phyloP scores from a whole-genome alignment of 2,888 invertebrate genomes.

The Nemurella pictetii region DNA sequence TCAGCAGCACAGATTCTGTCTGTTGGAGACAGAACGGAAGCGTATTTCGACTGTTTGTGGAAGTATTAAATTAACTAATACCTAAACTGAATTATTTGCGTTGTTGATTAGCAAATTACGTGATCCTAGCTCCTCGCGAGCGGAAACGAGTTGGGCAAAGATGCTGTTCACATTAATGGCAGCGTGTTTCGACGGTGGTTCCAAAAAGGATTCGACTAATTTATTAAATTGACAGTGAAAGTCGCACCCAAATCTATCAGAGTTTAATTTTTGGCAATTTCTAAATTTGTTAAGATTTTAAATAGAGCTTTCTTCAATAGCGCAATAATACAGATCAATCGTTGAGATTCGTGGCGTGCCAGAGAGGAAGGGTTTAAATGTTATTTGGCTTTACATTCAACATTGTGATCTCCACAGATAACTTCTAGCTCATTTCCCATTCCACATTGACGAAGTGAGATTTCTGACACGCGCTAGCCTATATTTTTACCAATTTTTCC shows the following conservation, averaged over 20 bases:
- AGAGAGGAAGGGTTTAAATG: too few relatives aligned
- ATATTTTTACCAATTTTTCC: too few relatives aligned
- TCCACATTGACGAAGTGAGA: too few relatives aligned
- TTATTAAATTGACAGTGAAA: not conserved
- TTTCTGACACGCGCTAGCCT: too few relatives aligned
- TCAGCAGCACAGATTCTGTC: too few relatives aligned
- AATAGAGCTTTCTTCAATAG: not conserved
- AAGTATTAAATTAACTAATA: not conserved
- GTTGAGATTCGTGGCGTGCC: not conserved
- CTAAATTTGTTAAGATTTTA: slow-evolving; percentile 19
- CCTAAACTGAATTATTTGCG: not conserved
- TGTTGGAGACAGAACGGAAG: too few relatives aligned
- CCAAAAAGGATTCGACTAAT: not conserved
- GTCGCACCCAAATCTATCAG: not conserved
- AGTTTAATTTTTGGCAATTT: slow-evolving; percentile 16
- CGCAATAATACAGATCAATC: not conserved
- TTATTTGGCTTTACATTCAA: too few relatives aligned
- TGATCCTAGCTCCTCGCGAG: not conserved
- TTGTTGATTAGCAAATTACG: not conserved
- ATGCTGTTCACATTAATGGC: not conserved
- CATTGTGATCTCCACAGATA: too few relatives aligned
- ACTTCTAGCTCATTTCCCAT: too few relatives aligned
- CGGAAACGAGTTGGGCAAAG: not conserved
- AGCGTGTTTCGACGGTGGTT: not conserved
- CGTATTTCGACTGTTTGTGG: too few relatives aligned